Percentiles rank a stretch among this genome's conserved stretches.
Evolutionary conservation across 2,113 vertebrate genomes (phyloP).

Genomic region (Apodemus speciosus): DNA sequence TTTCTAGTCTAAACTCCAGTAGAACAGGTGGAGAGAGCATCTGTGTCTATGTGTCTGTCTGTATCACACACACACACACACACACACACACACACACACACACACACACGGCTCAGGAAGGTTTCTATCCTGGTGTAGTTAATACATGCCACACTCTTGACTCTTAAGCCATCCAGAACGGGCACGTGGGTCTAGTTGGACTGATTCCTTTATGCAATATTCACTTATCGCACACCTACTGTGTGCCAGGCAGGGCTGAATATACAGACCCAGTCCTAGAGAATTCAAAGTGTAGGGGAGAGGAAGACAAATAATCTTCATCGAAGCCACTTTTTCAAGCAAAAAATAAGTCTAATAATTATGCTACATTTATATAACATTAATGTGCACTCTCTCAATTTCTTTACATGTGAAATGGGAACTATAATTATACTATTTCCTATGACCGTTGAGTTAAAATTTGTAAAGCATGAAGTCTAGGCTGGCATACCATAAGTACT

Average conservation of each 20-base stretch:
- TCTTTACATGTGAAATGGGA: constrained; percentile 39
- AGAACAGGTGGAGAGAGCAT: background rate
- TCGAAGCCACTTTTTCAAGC: constrained; percentile 54
- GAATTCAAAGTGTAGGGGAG: background rate
- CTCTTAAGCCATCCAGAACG: background rate
- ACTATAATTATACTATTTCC: constrained; percentile 1
- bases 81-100: background rate
- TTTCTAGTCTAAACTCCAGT: background rate
- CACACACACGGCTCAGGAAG: background rate
- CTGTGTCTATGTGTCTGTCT: background rate
- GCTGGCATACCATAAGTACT: background rate
- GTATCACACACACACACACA: background rate
- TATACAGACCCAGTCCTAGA: background rate
- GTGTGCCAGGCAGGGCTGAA: background rate
- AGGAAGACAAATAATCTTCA: constrained; percentile 59
- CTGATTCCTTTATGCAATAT: background rate
- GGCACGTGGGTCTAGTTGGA: background rate
- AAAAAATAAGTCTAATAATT: constrained; percentile 59
- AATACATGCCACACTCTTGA: background rate
- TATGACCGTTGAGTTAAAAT: background rate
- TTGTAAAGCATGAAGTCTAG: background rate
- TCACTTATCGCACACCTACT: background rate
- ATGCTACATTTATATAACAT: constrained; percentile 65
- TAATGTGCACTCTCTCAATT: constrained; percentile 33
- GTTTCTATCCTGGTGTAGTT: background rate